Percentiles rank a stretch among this genome's conserved stretches.
phyloP scores from a whole-genome alignment of 1,140 invertebrate genomes.

The Zaprionus kolodkinae region DNA sequence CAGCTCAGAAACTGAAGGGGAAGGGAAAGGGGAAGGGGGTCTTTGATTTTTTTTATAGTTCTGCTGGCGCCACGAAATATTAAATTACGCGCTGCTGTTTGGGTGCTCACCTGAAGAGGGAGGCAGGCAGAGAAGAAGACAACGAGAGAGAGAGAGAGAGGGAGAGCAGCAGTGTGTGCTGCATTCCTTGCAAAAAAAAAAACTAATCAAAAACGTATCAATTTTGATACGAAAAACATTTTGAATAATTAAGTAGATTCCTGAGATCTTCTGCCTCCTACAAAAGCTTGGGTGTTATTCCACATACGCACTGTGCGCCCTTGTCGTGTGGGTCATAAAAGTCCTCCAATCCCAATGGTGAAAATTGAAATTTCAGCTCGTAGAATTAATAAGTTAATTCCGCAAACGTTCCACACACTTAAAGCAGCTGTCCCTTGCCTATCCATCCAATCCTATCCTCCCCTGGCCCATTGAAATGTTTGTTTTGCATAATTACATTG shows the following conservation, averaged over 20 bases:
- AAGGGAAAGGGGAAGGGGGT: constrained; percentile 1
- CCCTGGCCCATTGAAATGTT: constrained; percentile 46
- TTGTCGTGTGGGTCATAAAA: constrained; percentile 58
- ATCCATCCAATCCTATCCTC: too few relatives aligned
- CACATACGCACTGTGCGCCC: constrained; percentile 68
- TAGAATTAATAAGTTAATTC: constrained; percentile 79
- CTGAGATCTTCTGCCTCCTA: not conserved
- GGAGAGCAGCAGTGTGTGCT: not conserved
- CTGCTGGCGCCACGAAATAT: constrained; percentile 84
- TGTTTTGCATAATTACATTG: constrained; percentile 70
- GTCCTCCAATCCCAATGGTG: constrained; percentile 44
- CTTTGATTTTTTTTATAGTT: constrained; percentile 73
- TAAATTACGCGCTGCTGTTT: constrained; percentile 83
- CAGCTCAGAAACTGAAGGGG: constrained; percentile 31
- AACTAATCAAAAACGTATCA: constrained; percentile 28
- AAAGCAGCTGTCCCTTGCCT: not conserved
- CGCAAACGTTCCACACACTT: constrained; percentile 43
- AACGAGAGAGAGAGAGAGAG: not conserved
- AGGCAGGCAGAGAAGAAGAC: constrained; percentile 6
- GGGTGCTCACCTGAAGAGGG: constrained; percentile 26
- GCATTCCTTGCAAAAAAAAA: constrained; percentile 19
- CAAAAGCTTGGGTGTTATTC: constrained; percentile 45
- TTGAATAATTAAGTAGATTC: not conserved
- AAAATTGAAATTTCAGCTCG: constrained; percentile 66
- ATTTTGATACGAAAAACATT: not conserved